Percentiles rank a stretch among this genome's conserved stretches.
Evolutionary conservation across 64 coral and sea anemone species (phyloP).

Genomic region (Montipora efflorescens): DNA sequence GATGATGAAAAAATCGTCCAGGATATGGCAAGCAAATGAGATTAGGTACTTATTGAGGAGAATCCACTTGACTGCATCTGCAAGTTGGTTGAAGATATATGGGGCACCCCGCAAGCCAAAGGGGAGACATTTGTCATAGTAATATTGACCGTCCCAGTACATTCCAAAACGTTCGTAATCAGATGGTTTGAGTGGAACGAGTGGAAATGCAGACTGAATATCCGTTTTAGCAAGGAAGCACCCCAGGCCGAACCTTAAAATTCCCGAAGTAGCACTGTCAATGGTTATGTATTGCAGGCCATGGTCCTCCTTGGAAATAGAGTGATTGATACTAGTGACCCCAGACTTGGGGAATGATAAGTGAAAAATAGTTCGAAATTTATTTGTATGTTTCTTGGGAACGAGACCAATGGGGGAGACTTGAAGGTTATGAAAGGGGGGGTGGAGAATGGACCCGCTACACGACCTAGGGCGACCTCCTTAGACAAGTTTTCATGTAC

Average conservation of each 20-base stretch:
- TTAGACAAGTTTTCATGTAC: background rate
- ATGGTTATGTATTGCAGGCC: slow-evolving; percentile 66
- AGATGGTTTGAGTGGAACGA: slow-evolving; percentile 12
- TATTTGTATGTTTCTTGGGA: slow-evolving; percentile 55
- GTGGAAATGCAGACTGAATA: slow-evolving; percentile 37
- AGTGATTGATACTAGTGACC: slow-evolving; percentile 40
- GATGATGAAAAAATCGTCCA: slow-evolving; percentile 28
- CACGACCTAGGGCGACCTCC: slow-evolving; percentile 31
- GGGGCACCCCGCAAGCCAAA: slow-evolving; percentile 37
- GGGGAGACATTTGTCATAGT: slow-evolving; percentile 50
- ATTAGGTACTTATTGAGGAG: background rate
- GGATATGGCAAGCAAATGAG: slow-evolving; percentile 60
- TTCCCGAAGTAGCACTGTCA: slow-evolving; percentile 41
- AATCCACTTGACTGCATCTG: background rate
- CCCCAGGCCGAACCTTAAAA: background rate
- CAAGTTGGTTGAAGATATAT: slow-evolving; percentile 26
- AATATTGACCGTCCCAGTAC: slow-evolving; percentile 58
- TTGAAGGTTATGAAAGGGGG: slow-evolving; percentile 48
- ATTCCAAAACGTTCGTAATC: slow-evolving; percentile 71
- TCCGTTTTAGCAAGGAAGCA: slow-evolving; percentile 72
- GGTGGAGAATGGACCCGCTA: slow-evolving; percentile 27
- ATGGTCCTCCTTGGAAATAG: slow-evolving; percentile 58
- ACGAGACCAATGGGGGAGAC: slow-evolving; percentile 54
- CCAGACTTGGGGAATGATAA: slow-evolving; percentile 60
- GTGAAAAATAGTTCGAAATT: slow-evolving; percentile 71